Base-by-base conservation (phyloP, 2,113 vertebrate genomes). In the Protobothrops mucrosquamatus region DNA sequence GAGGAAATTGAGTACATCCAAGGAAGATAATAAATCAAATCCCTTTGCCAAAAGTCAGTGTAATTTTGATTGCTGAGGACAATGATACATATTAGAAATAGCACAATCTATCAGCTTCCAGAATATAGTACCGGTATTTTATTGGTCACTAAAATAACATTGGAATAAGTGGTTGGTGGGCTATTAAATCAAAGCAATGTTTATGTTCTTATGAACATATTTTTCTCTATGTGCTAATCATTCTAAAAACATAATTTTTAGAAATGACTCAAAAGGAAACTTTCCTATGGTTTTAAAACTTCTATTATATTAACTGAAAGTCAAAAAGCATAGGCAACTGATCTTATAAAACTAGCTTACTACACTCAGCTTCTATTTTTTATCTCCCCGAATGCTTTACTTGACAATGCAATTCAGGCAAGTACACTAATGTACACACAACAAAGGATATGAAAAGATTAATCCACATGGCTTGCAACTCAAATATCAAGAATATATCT, bases 401-500 rank as follows among this genome's bases (percentile, higher is more conserved):
- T 46, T 57, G 90, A 93, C 94, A 86, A 85, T 59, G 3, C 92
- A 94, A 95, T 56, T 48, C 9, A 92, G 93, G 15, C 43, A 91
- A 93, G 0, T 74, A 26, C 29, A 92, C 15, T 92, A 93, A 91
- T 1, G 91, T 90, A 91, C 56, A 94, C 74, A 95, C 95, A 95
- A 91, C 43, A 64, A 94, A 93, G 74, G 12, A n/a, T 93, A 61
- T 39, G 69, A 94, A 3, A 94, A 90, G 12, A 26, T 20, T 10
- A 55, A 93, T 15, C 61, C 69, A 15, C 20, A 43, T 55, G 46
- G 56, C 91, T 90, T 81, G 2, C 57, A 91, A 23, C 15, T 23
- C 55, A 24, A 22, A 0, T 89, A 23, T 26, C 92, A 4, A 55
- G 54, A 74, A 88, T 91, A 89, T 93, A 95, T 54, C 24, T 92